Evolutionary conservation across 2,113 vertebrate genomes (phyloP).

Genomic region (Istiophorus platypterus): DNA sequence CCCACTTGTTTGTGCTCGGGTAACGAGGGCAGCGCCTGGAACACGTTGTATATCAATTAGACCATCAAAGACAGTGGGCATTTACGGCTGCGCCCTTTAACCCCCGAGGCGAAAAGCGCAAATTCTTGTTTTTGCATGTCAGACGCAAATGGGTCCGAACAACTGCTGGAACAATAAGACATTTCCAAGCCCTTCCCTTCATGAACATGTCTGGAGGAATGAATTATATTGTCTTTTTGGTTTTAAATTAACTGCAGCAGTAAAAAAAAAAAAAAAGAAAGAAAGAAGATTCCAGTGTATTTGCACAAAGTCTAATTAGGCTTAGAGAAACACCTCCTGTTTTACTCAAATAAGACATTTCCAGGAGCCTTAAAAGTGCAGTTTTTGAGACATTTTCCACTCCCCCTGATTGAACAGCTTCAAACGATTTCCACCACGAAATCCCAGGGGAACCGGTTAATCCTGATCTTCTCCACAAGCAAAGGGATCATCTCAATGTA

Average conservation of each 20-base stretch:
- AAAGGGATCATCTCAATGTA: conserved; percentile 83
- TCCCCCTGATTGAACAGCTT: conserved; percentile 81
- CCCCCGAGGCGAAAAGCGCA: conserved; percentile 77
- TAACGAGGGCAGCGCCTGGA: conserved; percentile 70
- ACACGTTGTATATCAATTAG: conserved; percentile 83
- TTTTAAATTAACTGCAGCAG: conserved; percentile 24
- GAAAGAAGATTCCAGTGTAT: not conserved
- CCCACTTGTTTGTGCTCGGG: conserved; percentile 68
- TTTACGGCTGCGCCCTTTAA: conserved; percentile 80
- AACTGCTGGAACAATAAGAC: conserved; percentile 51
- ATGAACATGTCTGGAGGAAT: conserved; percentile 16
- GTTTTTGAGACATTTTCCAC: conserved; percentile 71
- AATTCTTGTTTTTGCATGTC: conserved; percentile 79
- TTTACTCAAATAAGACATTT: conserved; percentile 55
- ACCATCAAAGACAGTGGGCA: conserved; percentile 78
- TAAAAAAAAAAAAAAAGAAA: not conserved
- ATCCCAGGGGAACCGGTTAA: conserved; percentile 80
- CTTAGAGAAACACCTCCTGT: conserved; percentile 23
- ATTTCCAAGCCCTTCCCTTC: conserved; percentile 21
- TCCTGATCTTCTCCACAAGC: conserved; percentile 83
- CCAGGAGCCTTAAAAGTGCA: conserved; percentile 58
- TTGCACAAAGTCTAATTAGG: conserved; percentile 30
- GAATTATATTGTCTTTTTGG: conserved; percentile 26
- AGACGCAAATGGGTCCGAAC: conserved; percentile 63
- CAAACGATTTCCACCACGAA: conserved; percentile 75